Base-by-base conservation (phyloP, 2,888 invertebrate genomes). In the Volucella bombylans region DNA sequence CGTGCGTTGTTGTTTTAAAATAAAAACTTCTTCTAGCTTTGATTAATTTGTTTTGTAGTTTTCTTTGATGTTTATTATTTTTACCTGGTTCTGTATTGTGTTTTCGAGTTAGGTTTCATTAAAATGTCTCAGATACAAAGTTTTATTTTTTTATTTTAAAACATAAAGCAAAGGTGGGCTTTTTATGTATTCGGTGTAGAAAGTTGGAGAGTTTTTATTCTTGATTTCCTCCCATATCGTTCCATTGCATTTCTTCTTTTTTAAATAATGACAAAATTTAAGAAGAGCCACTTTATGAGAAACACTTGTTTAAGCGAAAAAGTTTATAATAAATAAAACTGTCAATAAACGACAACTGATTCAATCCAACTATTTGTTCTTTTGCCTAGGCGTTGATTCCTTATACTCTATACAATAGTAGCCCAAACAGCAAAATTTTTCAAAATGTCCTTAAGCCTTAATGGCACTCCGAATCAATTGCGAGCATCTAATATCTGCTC, bases 151-250 rank as follows among this genome's bases (percentile, higher is more conserved):
- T 71, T 31, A 18, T 14, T 31, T 31, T 4, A 4, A 31, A 43
- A 65, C 50, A 50, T 50, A 65, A 67, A 43, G 15, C 43, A 67
- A 67, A 74, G 74, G 74, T 74, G 74, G 74, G 74, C 43, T 43
- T 74, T 65, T 71, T 74, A 14, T 50, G 49, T 57, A 23, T 74
- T 74, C 74, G 74, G 74, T 74, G 67, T 74, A 50, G 31, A 31
- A 31, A 31, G 31, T 31, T 31, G 31, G 6, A 31, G 31, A 31
- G 38, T 69, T 41, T 57, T 55, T 54, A 0, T 67, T 52, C n/a
- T 54, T 54, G 18, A 0, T 55, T 23, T 47, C 1, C 3, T 77
- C 4, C 18, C 31, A 31, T 45, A n/a, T 12, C 12, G n/a, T 47
- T 77, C 14, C 23, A 10, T 15, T 43, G 8, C 12, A 54, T 54